Conservation (phyloP, 2,888 invertebrate species). For the Pharmacophagus antenor region DNA sequence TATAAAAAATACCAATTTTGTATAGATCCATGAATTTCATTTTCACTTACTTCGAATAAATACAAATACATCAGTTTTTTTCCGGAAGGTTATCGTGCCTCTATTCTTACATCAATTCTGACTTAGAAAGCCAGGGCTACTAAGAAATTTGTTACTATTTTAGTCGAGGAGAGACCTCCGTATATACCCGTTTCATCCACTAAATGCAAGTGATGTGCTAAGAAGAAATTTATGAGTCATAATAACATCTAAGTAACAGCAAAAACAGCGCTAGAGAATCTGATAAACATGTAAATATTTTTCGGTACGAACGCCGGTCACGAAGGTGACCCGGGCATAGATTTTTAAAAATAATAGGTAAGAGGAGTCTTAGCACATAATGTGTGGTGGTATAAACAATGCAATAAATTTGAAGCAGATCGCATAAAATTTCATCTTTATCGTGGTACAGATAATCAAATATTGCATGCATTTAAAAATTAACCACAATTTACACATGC, state of each 20-base stretch:
- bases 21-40: too few species aligned
- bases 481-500: background rate
- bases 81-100: too few species aligned
- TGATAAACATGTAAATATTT: conserved; percentile 18
- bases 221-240: background rate
- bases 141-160: too few species aligned
- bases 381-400: conserved; percentile 9
- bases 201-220: background rate
- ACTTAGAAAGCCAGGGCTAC: too few species aligned
- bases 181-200: too few species aligned
- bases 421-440: conserved; percentile 3
- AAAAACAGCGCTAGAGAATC: background rate
- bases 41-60: too few species aligned
- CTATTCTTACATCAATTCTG: too few species aligned
- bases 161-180: too few species aligned
- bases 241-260: background rate
- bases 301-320: conserved; percentile 12
- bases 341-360: conserved; percentile 14
- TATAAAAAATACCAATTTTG: too few species aligned
- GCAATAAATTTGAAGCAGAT: conserved; percentile 5
- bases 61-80: too few species aligned
- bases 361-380: conserved; percentile 6
- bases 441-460: background rate
- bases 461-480: background rate
- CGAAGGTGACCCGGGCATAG: conserved; percentile 16